phyloP scores from a whole-genome alignment of 2,888 invertebrate genomes.

The Mellilla xanthometata region DNA sequence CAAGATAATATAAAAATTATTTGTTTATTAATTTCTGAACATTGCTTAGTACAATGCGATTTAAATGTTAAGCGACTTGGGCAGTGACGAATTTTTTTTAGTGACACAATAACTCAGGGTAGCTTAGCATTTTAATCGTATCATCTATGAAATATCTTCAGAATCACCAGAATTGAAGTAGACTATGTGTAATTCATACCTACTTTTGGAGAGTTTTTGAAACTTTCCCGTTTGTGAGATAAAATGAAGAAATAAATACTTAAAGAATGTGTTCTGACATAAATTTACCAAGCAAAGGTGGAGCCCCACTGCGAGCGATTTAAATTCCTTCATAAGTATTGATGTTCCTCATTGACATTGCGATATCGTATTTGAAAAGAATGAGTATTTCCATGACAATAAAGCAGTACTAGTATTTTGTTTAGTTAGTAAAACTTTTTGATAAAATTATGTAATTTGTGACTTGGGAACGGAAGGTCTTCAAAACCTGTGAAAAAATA shows the following conservation, averaged over 20 bases:
- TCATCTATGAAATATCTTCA: not conserved
- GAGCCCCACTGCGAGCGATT: constrained; percentile 26
- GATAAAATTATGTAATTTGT: not conserved
- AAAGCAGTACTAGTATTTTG: not conserved
- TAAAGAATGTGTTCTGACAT: not conserved
- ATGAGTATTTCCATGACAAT: constrained; percentile 31
- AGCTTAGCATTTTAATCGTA: no score
- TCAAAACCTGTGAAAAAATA: no score
- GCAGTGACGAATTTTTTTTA: no score
- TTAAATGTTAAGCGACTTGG: no score
- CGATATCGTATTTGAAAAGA: constrained; percentile 4
- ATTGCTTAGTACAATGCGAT: not conserved
- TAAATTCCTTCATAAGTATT: not conserved
- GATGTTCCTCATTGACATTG: constrained; percentile 5
- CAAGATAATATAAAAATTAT: no score
- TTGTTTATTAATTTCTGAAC: not conserved
- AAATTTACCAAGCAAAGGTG: constrained; percentile 17
- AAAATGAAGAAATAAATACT: constrained; percentile 14
- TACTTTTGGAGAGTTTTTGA: constrained; percentile 45
- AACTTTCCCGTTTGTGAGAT: constrained; percentile 33
- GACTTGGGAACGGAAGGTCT: not conserved
- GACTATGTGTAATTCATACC: constrained; percentile 51
- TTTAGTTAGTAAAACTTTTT: not conserved
- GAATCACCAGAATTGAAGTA: constrained; percentile 26
- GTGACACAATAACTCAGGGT: no score